phyloP scores from a whole-genome alignment of 2,113 vertebrate species.

The Cebidichthys violaceus region DNA sequence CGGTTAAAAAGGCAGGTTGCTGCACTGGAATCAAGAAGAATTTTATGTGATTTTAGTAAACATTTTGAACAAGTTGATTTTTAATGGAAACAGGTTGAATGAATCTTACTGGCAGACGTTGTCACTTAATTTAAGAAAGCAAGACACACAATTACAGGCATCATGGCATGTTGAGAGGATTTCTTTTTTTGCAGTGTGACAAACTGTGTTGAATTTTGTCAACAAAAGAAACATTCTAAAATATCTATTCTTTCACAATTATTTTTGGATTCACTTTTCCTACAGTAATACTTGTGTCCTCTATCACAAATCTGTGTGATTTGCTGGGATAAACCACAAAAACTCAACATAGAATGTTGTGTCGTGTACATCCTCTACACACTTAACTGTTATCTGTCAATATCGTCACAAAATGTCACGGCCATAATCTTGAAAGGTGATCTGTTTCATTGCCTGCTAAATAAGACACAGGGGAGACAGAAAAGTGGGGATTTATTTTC shows the following conservation, averaged over 20 bases:
- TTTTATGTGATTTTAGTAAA: neutral
- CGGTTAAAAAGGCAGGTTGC: neutral
- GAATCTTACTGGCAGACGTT: neutral
- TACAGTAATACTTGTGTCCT: neutral
- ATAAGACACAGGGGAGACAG: conserved; percentile 48
- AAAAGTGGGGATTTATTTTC: conserved; percentile 57
- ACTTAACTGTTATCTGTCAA: neutral
- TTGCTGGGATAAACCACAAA: neutral
- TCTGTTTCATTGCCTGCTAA: conserved; percentile 58
- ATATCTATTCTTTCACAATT: neutral
- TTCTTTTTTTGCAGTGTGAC: neutral
- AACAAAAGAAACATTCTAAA: neutral
- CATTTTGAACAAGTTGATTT: neutral
- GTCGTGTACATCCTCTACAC: neutral
- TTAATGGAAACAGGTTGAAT: conserved; percentile 10
- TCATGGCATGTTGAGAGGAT: neutral
- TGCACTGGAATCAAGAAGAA: neutral
- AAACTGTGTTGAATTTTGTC: neutral
- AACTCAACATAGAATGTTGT: neutral
- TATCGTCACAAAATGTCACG: conserved; percentile 21
- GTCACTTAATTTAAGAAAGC: neutral
- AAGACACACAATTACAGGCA: neutral
- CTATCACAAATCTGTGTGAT: neutral
- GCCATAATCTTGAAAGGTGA: conserved; percentile 38
- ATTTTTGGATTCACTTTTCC: neutral